Evolutionary conservation across 2,888 invertebrate genomes (phyloP).

Genomic region (Rhamnusium bicolor): DNA sequence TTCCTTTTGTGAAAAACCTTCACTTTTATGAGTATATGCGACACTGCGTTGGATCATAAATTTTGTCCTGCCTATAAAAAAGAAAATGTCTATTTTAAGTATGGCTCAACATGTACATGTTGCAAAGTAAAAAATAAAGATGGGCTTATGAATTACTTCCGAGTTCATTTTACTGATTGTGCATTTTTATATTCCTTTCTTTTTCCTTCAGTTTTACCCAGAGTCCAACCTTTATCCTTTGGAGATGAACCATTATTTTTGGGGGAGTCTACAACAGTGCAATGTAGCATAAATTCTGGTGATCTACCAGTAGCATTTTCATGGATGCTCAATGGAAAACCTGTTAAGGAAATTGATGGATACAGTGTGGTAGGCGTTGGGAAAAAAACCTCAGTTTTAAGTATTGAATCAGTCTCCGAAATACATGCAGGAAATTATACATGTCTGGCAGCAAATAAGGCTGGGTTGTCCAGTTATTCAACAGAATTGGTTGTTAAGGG

Average conservation of each 20-base stretch:
- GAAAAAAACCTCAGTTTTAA: constrained; percentile 78
- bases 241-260: constrained; percentile 69
- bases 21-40: too few relatives aligned
- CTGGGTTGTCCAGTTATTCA: constrained; percentile 72
- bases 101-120: constrained; percentile 79
- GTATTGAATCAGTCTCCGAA: constrained; percentile 74
- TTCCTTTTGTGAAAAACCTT: not conserved
- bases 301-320: constrained; percentile 85
- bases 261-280: constrained; percentile 73
- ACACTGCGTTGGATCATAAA: too few relatives aligned
- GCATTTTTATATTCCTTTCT: constrained; percentile 5
- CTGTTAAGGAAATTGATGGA: constrained; percentile 72
- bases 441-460: constrained; percentile 74
- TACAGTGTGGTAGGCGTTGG: constrained; percentile 74
- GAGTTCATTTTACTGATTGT: constrained; percentile 69
- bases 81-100: constrained; percentile 77
- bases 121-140: constrained; percentile 82
- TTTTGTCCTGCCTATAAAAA: too few relatives aligned
- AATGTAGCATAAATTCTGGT: constrained; percentile 78
- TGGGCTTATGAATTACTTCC: constrained; percentile 77
- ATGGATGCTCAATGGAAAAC: constrained; percentile 81
- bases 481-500: constrained; percentile 74
- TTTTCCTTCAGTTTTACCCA: constrained; percentile 73
- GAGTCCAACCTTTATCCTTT: constrained; percentile 77
- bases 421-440: constrained; percentile 75